Conservation (phyloP, 2,888 invertebrate species). For the Gymnosoma rotundatum region DNA sequence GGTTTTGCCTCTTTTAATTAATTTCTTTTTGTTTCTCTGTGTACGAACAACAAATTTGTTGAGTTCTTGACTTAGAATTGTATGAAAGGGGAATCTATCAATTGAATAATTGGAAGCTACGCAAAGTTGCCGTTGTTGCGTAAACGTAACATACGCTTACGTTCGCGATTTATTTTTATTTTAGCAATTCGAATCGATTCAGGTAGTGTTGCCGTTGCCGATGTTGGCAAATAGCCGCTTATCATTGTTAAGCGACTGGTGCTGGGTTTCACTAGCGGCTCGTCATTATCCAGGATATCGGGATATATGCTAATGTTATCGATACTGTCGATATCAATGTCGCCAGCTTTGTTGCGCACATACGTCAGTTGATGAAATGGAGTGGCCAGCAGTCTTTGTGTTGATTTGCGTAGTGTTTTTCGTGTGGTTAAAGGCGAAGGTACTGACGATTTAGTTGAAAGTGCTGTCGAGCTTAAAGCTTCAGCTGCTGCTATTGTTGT, state of each 20-base stretch:
- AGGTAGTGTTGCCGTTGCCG: constrained; percentile 77
- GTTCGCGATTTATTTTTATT: constrained; percentile 79
- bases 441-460: constrained; percentile 52
- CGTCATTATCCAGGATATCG: constrained; percentile 73
- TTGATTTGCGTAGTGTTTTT: constrained; percentile 76
- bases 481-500: background rate
- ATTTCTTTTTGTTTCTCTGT: background rate
- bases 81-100: constrained; percentile 21
- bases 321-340: constrained; percentile 79
- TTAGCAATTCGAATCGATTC: constrained; percentile 79
- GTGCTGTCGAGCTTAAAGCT: constrained; percentile 35
- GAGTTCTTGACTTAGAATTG: constrained; percentile 31
- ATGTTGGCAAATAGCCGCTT: constrained; percentile 78
- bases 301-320: constrained; percentile 79
- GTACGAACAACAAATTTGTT: background rate
- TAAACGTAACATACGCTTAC: constrained; percentile 74
- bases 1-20: background rate
- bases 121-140: constrained; percentile 70
- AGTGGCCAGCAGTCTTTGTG: constrained; percentile 76
- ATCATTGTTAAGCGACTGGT: constrained; percentile 76
- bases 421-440: constrained; percentile 72
- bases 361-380: constrained; percentile 78
- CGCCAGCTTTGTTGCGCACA: constrained; percentile 78
- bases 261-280: constrained; percentile 62
- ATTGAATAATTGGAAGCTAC: constrained; percentile 71